These are phyloP conservation scores for Bolinopsis microptera DNA, from an alignment of 37 sponge, comb jelly and placozoan genomes.

Conservation along the genomic window DNA sequence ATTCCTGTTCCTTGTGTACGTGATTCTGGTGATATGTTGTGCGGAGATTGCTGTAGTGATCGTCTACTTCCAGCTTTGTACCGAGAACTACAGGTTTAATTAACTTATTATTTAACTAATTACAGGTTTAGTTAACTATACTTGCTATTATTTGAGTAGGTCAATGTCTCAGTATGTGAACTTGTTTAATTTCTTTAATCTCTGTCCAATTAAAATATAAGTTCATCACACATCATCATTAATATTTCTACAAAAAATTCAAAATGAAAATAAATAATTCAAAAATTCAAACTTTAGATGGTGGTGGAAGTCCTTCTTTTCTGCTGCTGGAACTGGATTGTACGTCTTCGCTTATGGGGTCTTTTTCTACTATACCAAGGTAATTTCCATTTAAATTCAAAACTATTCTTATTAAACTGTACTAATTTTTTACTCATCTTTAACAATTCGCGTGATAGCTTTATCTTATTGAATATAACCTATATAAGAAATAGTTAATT, in stretches of 20 bases:
- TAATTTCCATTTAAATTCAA: constrained; percentile 56
- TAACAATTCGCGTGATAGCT: neutral
- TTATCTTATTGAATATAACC: neutral
- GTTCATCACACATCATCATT: no score
- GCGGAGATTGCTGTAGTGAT: constrained; percentile 96
- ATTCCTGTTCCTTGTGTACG: constrained; percentile 94
- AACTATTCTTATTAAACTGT: neutral
- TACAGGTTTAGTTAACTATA: neutral
- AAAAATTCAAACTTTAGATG: no score
- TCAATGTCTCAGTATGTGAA: no score
- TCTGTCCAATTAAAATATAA: no score
- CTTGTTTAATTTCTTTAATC: no score
- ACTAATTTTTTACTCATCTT: no score
- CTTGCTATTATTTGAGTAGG: no score
- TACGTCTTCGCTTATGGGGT: constrained; percentile 89
- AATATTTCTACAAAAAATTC: no score
- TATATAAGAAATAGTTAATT: neutral
- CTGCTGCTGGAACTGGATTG: constrained; percentile 82
- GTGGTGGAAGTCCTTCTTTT: constrained; percentile 98
- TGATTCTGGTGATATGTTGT: constrained; percentile 93
- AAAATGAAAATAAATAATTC: no score
- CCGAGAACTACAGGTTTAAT: constrained; percentile 72
- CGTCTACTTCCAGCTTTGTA: constrained; percentile 96
- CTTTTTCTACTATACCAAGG: constrained; percentile 93
- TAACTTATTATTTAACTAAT: neutral